Evolutionary conservation across 2,888 invertebrate genomes (phyloP), one percentile per base, ranked within the genome.

Genomic region (Mantis religiosa): DNA sequence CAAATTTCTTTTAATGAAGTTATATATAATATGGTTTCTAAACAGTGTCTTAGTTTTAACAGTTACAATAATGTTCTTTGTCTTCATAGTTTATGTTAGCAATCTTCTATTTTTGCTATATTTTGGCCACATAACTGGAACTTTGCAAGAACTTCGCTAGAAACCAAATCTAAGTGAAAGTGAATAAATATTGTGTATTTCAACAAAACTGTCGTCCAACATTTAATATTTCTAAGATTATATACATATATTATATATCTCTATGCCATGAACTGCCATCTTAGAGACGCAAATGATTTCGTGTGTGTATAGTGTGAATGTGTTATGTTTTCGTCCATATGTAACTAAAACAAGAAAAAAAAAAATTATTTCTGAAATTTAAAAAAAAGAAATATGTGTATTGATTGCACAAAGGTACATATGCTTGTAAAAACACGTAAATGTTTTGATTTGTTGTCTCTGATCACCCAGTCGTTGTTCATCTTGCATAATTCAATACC

Each of bases 221-320:
- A 82, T 87, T 87, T 87, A 87, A 87, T 87, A 81, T 82, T 87
- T 87, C 87, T 82, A 30, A 87, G 82, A 82, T 34, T 15, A 30
- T 86, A 81, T 86, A 86, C 28, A 86, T 86, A 86, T 12, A 34
- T 34, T 34, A 82, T 87, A 87, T 87, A 87, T 87, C 27, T 87
- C 82, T 82, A 87, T 87, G 87, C 87, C 82, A 81, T 82, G 87
- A 82, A 87, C 87, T 87, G 87, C 87, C 87, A 87, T 82, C 82
- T 87, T 54, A 54, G 54, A 87, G 87, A 82, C 28, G 82, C 41
- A 47, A 85, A 41, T 87, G 86, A 28, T 25, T 54, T 87, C 3
- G 27, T 85, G 47, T 81, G 81, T 71, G 34, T 71, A 28, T 54
- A 28, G 87, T 34, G 82, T 87, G 82, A 71, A 82, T 87, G 87